A percentile compares a stretch with the other conserved stretches of the same genome.
Conservation (phyloP, 2,797 vertebrate genomes). For the Gobionotothen gibberifrons region DNA sequence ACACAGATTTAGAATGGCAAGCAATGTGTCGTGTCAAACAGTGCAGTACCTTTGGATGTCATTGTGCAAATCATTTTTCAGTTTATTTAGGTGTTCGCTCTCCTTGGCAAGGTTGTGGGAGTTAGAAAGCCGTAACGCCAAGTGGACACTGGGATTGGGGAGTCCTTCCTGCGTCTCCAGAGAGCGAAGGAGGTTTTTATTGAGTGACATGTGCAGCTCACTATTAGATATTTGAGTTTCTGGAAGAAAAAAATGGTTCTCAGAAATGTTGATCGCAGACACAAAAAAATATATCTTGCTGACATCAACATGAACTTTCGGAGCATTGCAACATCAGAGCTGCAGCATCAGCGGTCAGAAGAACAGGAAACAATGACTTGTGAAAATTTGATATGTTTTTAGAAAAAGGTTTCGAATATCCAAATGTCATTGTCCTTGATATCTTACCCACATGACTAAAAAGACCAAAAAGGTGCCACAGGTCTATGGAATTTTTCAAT, state of each 20-base stretch:
- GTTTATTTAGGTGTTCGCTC: slow-evolving; percentile 78
- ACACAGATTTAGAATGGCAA: slow-evolving; percentile 5
- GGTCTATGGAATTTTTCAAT: background rate
- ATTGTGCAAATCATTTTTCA: slow-evolving; percentile 81
- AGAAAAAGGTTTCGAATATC: slow-evolving; percentile 2
- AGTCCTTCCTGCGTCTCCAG: slow-evolving; percentile 59
- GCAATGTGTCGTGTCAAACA: background rate
- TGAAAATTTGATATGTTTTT: background rate
- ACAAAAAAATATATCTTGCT: slow-evolving; percentile 11
- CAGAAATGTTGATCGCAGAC: background rate
- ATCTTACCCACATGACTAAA: background rate
- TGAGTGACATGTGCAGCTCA: slow-evolving; percentile 78
- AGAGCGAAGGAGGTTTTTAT: slow-evolving; percentile 84
- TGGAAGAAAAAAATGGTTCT: slow-evolving; percentile 29
- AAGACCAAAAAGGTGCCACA: background rate
- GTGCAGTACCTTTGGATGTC: slow-evolving; percentile 82
- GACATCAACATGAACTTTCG: slow-evolving; percentile 35
- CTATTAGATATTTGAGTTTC: slow-evolving; percentile 56
- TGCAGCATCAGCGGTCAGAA: slow-evolving; percentile 58
- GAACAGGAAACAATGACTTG: slow-evolving; percentile 13
- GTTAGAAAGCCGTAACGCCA: slow-evolving; percentile 90
- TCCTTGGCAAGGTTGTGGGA: slow-evolving; percentile 83
- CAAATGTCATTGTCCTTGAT: background rate
- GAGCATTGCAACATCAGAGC: slow-evolving; percentile 37
- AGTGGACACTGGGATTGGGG: slow-evolving; percentile 90